A percentile compares a stretch with the other conserved stretches of the same genome.
phyloP scores from a whole-genome alignment of 2,113 vertebrate genomes.

The Camelus dromedarius region DNA sequence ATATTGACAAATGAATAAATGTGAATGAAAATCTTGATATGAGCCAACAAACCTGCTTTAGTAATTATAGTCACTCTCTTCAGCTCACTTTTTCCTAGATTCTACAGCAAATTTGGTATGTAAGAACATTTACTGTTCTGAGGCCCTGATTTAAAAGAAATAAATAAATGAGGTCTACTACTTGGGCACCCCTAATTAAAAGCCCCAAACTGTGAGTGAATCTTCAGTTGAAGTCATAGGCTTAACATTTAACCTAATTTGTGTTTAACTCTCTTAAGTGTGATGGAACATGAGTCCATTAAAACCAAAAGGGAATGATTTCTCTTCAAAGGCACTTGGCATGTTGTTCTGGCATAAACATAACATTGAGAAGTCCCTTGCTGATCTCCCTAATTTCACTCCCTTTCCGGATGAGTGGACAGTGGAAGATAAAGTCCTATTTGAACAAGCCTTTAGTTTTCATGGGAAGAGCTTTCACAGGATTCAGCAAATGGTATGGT shows the following conservation, averaged over 20 bases:
- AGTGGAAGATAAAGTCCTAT: slow-evolving; percentile 98
- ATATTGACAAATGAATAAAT: slow-evolving; percentile 18
- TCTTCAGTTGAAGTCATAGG: slow-evolving; percentile 62
- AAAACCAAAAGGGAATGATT: slow-evolving; percentile 82
- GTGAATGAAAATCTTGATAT: neutral
- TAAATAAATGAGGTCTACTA: slow-evolving; percentile 44
- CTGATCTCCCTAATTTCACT: slow-evolving; percentile 99
- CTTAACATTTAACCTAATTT: slow-evolving; percentile 53
- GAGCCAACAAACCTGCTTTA: slow-evolving; percentile 63
- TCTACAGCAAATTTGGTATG: slow-evolving; percentile 54
- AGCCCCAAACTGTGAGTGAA: slow-evolving; percentile 45
- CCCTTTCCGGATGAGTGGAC: slow-evolving; percentile 99
- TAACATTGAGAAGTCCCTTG: slow-evolving; percentile 98
- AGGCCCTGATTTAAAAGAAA: slow-evolving; percentile 42
- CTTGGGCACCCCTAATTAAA: slow-evolving; percentile 18
- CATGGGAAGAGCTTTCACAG: slow-evolving; percentile 99
- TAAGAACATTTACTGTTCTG: slow-evolving; percentile 67
- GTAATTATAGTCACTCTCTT: slow-evolving; percentile 77
- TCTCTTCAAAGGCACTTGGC: slow-evolving; percentile 93
- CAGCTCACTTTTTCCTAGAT: slow-evolving; percentile 63
- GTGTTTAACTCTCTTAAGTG: slow-evolving; percentile 73
- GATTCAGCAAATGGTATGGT: slow-evolving; percentile 98
- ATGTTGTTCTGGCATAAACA: slow-evolving; percentile 99
- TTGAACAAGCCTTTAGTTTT: slow-evolving; percentile 99
- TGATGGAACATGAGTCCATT: slow-evolving; percentile 71